These are phyloP conservation scores for Agrotis segetum DNA, from an alignment of 2,888 invertebrate species.

Conservation along the genomic window DNA sequence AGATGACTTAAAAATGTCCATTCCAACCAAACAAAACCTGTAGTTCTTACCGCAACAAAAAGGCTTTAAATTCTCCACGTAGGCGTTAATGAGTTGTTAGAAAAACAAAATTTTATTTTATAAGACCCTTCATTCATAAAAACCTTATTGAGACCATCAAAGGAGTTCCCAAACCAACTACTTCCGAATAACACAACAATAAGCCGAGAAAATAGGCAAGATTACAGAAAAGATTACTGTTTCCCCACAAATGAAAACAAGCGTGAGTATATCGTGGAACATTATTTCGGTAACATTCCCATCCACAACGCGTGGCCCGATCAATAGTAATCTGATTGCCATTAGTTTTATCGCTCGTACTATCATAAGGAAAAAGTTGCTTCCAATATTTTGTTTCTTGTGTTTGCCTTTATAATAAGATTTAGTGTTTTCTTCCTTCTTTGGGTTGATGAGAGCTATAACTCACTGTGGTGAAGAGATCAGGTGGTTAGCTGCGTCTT, in stretches of 20 bases:
- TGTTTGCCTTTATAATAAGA: constrained; percentile 46
- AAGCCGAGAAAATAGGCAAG: constrained; percentile 48
- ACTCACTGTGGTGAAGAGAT: neutral
- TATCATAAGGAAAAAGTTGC: constrained; percentile 59
- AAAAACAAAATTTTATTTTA: too few species aligned
- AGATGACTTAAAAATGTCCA: neutral
- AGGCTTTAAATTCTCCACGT: too few species aligned
- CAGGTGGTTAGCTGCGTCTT: too few species aligned
- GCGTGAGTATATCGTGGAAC: constrained; percentile 48
- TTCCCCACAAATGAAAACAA: constrained; percentile 40
- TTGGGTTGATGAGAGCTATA: neutral
- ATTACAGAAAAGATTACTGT: constrained; percentile 47
- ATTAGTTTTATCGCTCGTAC: constrained; percentile 61
- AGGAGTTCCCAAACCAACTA: constrained; percentile 9
- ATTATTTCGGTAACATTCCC: constrained; percentile 56
- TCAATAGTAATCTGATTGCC: constrained; percentile 66
- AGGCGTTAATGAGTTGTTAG: too few species aligned
- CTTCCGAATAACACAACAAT: constrained; percentile 27
- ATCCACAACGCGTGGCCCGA: constrained; percentile 50
- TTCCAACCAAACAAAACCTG: too few species aligned
- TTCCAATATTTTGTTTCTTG: constrained; percentile 34
- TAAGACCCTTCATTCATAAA: neutral
- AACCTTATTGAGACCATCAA: constrained; percentile 6
- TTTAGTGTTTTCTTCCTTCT: constrained; percentile 29
- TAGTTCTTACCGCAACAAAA: too few species aligned